Base-by-base conservation (phyloP, 2,888 invertebrate genomes). In the Heliconius charithonia region DNA sequence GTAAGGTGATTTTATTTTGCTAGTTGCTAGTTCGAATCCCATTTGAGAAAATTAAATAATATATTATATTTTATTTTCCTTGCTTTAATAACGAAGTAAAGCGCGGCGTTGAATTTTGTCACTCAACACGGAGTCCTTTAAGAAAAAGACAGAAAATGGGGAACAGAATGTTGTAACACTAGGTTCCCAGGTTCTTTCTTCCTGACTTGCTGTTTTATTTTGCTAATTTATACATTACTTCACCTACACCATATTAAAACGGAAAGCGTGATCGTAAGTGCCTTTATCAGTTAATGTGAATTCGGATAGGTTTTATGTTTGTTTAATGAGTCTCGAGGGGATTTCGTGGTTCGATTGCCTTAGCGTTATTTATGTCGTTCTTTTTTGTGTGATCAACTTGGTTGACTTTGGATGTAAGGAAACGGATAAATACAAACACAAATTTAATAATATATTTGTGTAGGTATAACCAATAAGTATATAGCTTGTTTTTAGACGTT, bases 201-300 rank as follows among this genome's bases (percentile, higher is more conserved):
- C 19, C 10, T 37, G 10, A 37, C 9, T 10, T 37, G 9, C 37
- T 37, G 37, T 37, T 37, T 10, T 37, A 37, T 37, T 37, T 1
- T 37, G 9, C 37, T 37, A 37, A 37, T 37, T 37, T 10, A 10
- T 25, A 12, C n/a, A 25, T 25, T 25, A 63, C 13, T 13, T 56
- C 6, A 25, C 13, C 29, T 32, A 22, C 29, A 10, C 22, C 2
- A 29, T 59, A 56, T 59, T 32, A 25, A 32, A 16, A 37, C 63
- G 37, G 37, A 27, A 69, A 72, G 51, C 51, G 65, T 51, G n/a
- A 12, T 70, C 45, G 76, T 62, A 70, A 71, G 62, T 66, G 41
- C 66, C 77, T 77, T 73, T 77, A 77, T 77, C 77, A 73, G 77
- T 73, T 51, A 76, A 77, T 73, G 77, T 77, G 77, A 41, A 77